phyloP scores from a whole-genome alignment of 1,140 invertebrate species.

The Meloidogyne hapla region DNA sequence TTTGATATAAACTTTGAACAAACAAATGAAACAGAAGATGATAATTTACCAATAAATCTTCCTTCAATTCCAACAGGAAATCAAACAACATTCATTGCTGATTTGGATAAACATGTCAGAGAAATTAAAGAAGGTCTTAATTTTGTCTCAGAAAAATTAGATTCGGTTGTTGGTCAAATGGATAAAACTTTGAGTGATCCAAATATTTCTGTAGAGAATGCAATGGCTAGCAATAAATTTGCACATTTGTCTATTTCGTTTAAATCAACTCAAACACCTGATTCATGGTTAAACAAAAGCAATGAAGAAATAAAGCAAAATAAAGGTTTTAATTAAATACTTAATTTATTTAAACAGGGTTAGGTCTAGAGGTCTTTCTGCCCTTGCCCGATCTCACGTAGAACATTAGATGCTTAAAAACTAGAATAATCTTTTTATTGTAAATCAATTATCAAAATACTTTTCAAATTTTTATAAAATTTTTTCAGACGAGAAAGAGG shows the following conservation, averaged over 20 bases:
- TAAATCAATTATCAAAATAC: too few relatives aligned
- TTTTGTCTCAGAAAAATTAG: neutral
- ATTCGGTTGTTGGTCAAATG: conserved; percentile 1
- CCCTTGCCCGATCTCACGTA: too few relatives aligned
- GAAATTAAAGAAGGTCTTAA: neutral
- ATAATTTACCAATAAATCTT: neutral
- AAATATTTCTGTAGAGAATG: neutral
- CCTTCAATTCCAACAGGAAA: neutral
- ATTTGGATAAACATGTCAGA: neutral
- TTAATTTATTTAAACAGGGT: too few relatives aligned
- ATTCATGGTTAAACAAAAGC: neutral
- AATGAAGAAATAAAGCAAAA: neutral
- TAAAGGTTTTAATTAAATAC: conserved; percentile 1
- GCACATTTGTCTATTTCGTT: neutral
- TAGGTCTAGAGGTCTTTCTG: too few relatives aligned
- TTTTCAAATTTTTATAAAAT: too few relatives aligned
- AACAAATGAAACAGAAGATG: neutral
- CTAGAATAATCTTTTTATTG: too few relatives aligned
- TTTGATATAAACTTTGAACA: neutral
- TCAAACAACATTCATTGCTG: neutral
- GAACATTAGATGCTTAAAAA: too few relatives aligned
- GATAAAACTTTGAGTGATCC: neutral
- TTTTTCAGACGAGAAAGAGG: too few relatives aligned
- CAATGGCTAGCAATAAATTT: neutral
- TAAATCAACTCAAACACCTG: neutral